phyloP scores from a whole-genome alignment of 2,888 invertebrate species.

The Lomographa bimaculata region DNA sequence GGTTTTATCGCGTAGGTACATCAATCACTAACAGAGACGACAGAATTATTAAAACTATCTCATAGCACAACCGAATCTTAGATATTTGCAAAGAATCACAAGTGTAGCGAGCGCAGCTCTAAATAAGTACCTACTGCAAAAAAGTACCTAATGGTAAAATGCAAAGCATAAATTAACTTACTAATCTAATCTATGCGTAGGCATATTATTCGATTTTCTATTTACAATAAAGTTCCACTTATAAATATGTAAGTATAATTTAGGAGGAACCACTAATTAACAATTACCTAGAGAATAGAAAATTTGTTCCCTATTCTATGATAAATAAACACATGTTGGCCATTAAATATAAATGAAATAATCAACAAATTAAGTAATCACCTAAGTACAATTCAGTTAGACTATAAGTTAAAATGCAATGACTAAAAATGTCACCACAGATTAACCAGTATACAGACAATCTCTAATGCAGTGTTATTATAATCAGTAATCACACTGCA shows the following conservation, averaged over 20 bases:
- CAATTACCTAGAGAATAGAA: conserved; percentile 32
- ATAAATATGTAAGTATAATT: conserved; percentile 39
- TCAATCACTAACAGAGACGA: too few relatives aligned
- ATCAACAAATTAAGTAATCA: conserved; percentile 18
- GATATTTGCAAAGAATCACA: conserved; percentile 39
- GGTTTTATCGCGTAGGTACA: too few relatives aligned
- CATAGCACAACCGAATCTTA: conserved; percentile 19
- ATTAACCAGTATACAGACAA: too few relatives aligned
- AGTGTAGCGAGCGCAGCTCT: conserved; percentile 38
- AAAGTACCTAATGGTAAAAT: conserved; percentile 42
- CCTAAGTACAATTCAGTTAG: conserved; percentile 11
- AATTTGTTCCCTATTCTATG: conserved; percentile 23
- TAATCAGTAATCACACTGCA: too few relatives aligned
- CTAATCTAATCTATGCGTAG: conserved; percentile 29
- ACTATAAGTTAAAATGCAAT: conserved; percentile 8
- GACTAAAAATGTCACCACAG: too few relatives aligned
- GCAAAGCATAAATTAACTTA: conserved; percentile 36
- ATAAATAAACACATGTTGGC: conserved; percentile 21
- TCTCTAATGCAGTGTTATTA: too few relatives aligned
- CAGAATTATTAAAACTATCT: conserved; percentile 3
- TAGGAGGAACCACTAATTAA: conserved; percentile 40
- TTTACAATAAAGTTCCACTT: conserved; percentile 52
- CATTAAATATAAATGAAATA: conserved; percentile 20
- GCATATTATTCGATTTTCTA: conserved; percentile 39
- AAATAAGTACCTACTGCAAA: conserved; percentile 37